Percentiles rank a stretch among this genome's conserved stretches.
phyloP scores from a whole-genome alignment of 2,888 invertebrate genomes.

The Anthrax anthrax region DNA sequence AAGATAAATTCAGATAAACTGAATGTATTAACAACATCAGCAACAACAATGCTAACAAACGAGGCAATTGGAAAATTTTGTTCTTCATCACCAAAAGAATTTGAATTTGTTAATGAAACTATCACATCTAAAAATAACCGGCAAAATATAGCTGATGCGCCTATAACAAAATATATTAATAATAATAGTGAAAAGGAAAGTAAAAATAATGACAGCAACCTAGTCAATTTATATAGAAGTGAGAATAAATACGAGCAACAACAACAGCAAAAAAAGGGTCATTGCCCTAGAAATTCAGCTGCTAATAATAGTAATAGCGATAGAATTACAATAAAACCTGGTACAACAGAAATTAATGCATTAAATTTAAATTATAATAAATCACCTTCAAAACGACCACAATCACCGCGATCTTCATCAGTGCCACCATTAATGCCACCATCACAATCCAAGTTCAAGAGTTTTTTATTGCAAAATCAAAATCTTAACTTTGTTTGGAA shows the following conservation, averaged over 20 bases:
- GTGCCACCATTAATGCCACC: not conserved
- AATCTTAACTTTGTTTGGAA: conserved; percentile 7
- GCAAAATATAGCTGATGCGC: not conserved
- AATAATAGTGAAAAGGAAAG: not conserved
- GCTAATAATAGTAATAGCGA: not conserved
- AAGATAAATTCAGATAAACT: conserved; percentile 7
- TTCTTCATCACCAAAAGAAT: not conserved
- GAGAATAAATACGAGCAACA: not conserved
- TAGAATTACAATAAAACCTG: not conserved
- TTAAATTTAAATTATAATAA: not conserved
- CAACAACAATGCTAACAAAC: not conserved
- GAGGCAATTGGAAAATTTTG: too few relatives aligned
- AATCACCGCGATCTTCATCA: not conserved
- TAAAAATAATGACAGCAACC: not conserved
- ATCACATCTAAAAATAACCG: conserved; percentile 2
- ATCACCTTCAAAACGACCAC: not conserved
- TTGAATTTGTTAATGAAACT: not conserved
- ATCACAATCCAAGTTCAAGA: conserved; percentile 5
- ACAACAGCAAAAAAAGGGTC: not conserved
- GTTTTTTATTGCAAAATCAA: conserved; percentile 4
- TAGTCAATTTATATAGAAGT: conserved; percentile 3
- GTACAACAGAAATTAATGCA: not conserved
- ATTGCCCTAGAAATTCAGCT: not conserved
- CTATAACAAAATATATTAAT: not conserved
- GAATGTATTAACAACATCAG: not conserved